Percentiles rank a stretch among this genome's conserved stretches.
Conservation (phyloP, 2,113 vertebrate genomes). For the Podarcis raffonei region DNA sequence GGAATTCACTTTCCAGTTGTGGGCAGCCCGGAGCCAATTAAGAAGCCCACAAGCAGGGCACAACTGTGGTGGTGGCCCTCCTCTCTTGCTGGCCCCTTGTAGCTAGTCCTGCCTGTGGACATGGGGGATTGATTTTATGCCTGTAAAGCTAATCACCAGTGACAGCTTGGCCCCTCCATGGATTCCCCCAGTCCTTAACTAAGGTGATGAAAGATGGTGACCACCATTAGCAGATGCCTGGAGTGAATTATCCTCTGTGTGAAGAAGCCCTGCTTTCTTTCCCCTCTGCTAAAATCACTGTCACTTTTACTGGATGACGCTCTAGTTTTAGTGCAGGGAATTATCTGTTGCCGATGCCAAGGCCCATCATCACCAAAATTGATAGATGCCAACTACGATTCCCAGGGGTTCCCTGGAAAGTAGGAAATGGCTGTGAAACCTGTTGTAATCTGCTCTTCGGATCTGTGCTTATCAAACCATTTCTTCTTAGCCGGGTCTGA, state of each 20-base stretch:
- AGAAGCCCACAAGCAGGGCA: neutral
- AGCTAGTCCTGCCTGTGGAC: neutral
- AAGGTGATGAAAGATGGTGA: neutral
- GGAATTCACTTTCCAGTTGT: neutral
- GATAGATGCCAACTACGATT: neutral
- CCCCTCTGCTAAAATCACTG: neutral
- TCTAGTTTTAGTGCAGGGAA: neutral
- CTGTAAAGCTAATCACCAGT: neutral
- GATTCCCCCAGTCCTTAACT: neutral
- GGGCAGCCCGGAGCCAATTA: neutral
- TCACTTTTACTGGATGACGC: neutral
- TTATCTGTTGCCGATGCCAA: neutral
- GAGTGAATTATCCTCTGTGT: neutral
- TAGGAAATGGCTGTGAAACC: neutral
- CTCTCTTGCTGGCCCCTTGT: neutral
- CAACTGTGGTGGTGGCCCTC: neutral
- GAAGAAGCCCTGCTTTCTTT: neutral
- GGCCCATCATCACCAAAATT: neutral
- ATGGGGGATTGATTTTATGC: neutral
- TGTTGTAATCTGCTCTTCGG: neutral
- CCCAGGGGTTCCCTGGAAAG: neutral
- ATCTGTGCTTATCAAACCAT: neutral
- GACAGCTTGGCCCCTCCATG: neutral
- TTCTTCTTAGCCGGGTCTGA: conserved; percentile 26
- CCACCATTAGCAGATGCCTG: neutral